A percentile compares a stretch with the other conserved stretches of the same genome.
Evolutionary conservation across 2,888 invertebrate species (phyloP).

Genomic region (Acanthacorydalis orientalis): DNA sequence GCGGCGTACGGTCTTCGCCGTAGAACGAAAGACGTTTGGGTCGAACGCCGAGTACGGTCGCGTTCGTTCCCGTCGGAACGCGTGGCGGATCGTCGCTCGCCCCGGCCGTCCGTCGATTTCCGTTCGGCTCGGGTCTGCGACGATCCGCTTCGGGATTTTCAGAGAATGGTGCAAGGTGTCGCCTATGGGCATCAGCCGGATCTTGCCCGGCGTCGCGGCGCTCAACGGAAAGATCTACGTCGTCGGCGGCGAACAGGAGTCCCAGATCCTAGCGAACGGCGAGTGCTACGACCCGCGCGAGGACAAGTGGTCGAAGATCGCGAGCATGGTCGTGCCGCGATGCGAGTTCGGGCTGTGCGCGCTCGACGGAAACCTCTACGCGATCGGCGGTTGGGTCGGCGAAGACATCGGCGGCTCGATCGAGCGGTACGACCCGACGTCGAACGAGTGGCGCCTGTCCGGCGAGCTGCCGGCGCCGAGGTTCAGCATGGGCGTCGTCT

Average conservation of each 20-base stretch:
- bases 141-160: constrained; percentile 7
- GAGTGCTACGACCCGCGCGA: constrained; percentile 66
- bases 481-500: constrained; percentile 84
- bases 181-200: constrained; percentile 69
- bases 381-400: constrained; percentile 88
- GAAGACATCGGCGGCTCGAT: constrained; percentile 79
- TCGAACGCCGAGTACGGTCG: too few relatives aligned
- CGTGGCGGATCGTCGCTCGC: too few relatives aligned
- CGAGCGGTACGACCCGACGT: constrained; percentile 69
- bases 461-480: constrained; percentile 70
- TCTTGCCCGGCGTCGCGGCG: constrained; percentile 73
- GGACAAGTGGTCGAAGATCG: constrained; percentile 29
- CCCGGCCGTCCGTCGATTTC: too few relatives aligned
- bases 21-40: too few relatives aligned
- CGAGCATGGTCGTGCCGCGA: constrained; percentile 41
- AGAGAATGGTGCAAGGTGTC: constrained; percentile 69
- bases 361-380: constrained; percentile 65
- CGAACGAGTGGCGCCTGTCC: constrained; percentile 58
- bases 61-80: too few relatives aligned
- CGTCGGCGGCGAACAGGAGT: constrained; percentile 81
- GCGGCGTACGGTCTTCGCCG: too few relatives aligned
- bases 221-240: constrained; percentile 76
- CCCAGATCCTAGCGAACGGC: constrained; percentile 74
- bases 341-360: constrained; percentile 83
- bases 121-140: too few relatives aligned